These are phyloP conservation scores for Hestina assimilis DNA, from an alignment of 1,140 invertebrate species.

Conservation along the genomic window DNA sequence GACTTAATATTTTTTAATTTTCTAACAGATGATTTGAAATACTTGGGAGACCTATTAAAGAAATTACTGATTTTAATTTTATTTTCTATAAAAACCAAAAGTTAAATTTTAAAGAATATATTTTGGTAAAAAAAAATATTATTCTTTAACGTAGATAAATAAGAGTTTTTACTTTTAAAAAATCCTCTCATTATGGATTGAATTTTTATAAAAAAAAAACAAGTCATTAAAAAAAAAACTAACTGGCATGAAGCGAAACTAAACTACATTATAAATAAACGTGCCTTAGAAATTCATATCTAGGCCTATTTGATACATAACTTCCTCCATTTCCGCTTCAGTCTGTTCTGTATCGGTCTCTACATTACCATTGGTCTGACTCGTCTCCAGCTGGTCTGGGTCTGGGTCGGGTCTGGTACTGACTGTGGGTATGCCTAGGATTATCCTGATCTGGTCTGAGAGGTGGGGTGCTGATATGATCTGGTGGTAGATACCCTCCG, in stretches of 20 bases:
- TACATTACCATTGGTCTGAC: constrained; percentile 34
- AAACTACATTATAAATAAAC: constrained; percentile 32
- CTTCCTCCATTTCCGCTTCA: constrained; percentile 68
- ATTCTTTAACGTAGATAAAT: no score
- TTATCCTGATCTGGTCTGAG: constrained; percentile 82
- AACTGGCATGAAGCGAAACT: background rate
- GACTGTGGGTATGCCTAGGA: constrained; percentile 81
- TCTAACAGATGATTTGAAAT: no score
- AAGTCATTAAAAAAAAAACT: background rate
- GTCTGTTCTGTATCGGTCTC: constrained; percentile 17
- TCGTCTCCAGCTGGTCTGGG: constrained; percentile 24
- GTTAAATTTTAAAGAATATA: no score
- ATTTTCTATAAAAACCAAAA: no score
- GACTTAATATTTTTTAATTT: no score
- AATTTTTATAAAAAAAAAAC: no score
- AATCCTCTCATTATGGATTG: no score
- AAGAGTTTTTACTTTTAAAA: no score
- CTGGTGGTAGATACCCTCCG: constrained; percentile 94
- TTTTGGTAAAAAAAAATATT: no score
- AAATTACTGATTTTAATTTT: no score
- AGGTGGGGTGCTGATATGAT: constrained; percentile 84
- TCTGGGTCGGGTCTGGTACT: constrained; percentile 31
- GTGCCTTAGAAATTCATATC: constrained; percentile 75
- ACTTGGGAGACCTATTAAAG: no score
- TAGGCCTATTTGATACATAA: constrained; percentile 77